A percentile compares a stretch with the other conserved stretches of the same genome.
phyloP scores from a whole-genome alignment of 2,797 vertebrate genomes.

The Malacoctenus gilli region DNA sequence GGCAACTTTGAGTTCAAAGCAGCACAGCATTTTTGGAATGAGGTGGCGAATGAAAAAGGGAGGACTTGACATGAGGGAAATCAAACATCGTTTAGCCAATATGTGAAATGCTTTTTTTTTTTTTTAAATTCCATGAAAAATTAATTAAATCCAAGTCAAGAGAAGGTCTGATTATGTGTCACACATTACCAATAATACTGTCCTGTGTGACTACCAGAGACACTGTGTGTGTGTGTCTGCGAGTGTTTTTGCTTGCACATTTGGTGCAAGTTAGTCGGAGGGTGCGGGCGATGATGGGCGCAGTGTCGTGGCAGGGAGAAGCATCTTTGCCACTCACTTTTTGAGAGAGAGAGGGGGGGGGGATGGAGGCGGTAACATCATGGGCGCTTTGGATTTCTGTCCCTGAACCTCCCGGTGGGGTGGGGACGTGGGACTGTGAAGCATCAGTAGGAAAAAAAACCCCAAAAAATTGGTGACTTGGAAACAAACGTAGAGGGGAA shows the following conservation, averaged over 20 bases:
- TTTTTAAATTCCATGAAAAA: neutral
- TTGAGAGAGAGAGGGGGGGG: conserved; percentile 11
- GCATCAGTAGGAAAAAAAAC: neutral
- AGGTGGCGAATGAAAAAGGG: too few species aligned
- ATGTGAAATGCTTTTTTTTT: neutral
- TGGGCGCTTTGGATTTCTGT: conserved; percentile 27
- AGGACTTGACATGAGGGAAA: too few species aligned
- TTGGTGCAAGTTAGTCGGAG: conserved; percentile 11
- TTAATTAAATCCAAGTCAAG: neutral
- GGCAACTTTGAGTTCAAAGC: too few species aligned
- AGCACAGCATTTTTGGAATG: too few species aligned
- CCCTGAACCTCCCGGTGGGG: conserved; percentile 8
- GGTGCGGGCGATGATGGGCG: conserved; percentile 16
- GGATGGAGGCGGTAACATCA: conserved; percentile 3
- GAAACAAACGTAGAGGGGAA: neutral
- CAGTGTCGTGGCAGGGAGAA: conserved; percentile 22
- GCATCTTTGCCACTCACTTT: conserved; percentile 8
- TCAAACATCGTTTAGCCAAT: neutral
- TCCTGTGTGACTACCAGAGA: too few species aligned
- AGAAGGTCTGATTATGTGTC: neutral
- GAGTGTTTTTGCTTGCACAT: neutral
- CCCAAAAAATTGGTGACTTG: conserved; percentile 22
- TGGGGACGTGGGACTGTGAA: conserved; percentile 4
- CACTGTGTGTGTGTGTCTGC: neutral
- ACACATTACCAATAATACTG: too few species aligned